Base-by-base conservation (phyloP, 1,140 invertebrate species). In the fruit fly (Drosophila melanogaster) region DNA sequence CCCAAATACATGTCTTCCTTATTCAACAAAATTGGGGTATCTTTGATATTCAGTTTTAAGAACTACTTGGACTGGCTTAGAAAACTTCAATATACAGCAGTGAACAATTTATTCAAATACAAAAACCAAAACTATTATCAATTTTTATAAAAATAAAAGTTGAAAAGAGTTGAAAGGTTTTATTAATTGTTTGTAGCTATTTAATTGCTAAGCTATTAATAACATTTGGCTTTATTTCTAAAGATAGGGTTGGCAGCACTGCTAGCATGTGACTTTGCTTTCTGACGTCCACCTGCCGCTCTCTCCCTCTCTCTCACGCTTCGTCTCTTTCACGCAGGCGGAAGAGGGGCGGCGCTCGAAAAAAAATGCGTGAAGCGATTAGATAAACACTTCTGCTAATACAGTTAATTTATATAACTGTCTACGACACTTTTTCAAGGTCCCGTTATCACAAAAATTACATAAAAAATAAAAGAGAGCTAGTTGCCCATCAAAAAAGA, bases 251-350 rank as follows among this genome's bases (percentile, higher is more conserved):
- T 8, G 24, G 10, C 47, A 50, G 11, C 47, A 50, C 47, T 33
- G 47, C 7, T 56, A 78, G 81, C 81, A 86, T 87, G 83, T 87
- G 84, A 86, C 79, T 86, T 65, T 35, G 75, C 75, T 66, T 75
- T 50, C 46, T 50, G 47, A 50, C 47, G 47, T 50, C n/a, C n/a
- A 26, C n/a, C 26, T 33, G 26, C n/a, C 26, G 26, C 47, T 33
- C 47, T 79, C 43, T 61, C 58, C 26, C n/a, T 43, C 54, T 41
- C 15, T 41, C 46, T 60, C 41, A 22, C 19, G 56, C 38, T 47
- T 19, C 10, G 40, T 65, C 59, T 80, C 60, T 57, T 46, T 77
- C 47, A 47, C 38, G 62, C 41, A 54, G 26, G 56, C 46, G 41
- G 43, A 46, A 72, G 26, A 8, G 30, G 44, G 47, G 60, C 56